phyloP scores from a whole-genome alignment of 2,797 vertebrate species.

The Phalanger gymnotis region DNA sequence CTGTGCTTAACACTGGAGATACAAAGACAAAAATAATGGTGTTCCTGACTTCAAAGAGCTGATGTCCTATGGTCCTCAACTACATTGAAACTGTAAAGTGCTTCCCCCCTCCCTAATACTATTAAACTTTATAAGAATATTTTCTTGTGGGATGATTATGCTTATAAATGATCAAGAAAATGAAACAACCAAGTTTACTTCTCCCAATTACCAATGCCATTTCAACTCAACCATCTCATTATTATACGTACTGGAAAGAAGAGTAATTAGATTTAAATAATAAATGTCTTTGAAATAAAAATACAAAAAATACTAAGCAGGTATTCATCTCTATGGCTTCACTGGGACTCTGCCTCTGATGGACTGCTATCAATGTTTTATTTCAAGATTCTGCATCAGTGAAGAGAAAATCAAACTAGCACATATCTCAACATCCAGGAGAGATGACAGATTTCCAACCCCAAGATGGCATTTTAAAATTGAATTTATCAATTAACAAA shows the following conservation, averaged over 20 bases:
- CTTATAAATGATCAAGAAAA: not conserved
- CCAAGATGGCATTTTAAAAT: not conserved
- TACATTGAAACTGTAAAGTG: not conserved
- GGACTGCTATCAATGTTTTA: not conserved
- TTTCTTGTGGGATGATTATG: not conserved
- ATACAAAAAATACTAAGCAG: not conserved
- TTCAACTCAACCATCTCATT: conserved; percentile 7
- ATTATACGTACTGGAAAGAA: not conserved
- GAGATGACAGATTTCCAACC: not conserved
- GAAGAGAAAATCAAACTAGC: not conserved
- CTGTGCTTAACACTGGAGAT: too few species aligned
- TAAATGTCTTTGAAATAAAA: conserved; percentile 36
- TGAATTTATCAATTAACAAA: not conserved
- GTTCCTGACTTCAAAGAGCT: not conserved
- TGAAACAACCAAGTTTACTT: conserved; percentile 2
- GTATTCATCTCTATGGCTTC: not conserved
- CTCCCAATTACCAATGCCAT: not conserved
- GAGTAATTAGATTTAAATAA: conserved; percentile 35
- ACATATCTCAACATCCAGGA: not conserved
- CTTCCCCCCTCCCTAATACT: not conserved
- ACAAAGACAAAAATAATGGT: not conserved
- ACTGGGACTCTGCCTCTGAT: not conserved
- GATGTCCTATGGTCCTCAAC: not conserved
- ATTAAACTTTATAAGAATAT: conserved; percentile 32
- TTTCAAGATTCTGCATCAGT: not conserved